A percentile compares a stretch with the other conserved stretches of the same genome.
These are phyloP conservation scores for Keiferia lycopersicella DNA, from an alignment of 2,888 invertebrate species.

Conservation along the genomic window DNA sequence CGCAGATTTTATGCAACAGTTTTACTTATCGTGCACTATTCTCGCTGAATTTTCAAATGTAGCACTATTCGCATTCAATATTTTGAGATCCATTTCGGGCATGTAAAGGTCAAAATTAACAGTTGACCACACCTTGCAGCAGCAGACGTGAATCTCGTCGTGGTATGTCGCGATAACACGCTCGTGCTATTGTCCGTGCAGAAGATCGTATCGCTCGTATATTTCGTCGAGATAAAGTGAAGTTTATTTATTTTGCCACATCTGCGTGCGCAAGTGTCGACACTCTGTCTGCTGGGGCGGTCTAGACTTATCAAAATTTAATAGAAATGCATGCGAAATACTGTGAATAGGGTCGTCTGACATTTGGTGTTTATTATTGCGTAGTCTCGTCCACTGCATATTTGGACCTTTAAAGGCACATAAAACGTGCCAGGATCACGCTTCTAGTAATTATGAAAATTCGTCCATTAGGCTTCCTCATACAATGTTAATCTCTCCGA, in stretches of 20 bases:
- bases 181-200: too few relatives aligned
- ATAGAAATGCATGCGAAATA: too few relatives aligned
- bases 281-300: too few relatives aligned
- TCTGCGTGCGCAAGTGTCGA: too few relatives aligned
- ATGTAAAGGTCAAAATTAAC: not conserved
- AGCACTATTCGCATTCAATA: slow-evolving; percentile 9
- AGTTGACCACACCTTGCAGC: not conserved
- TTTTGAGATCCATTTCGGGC: not conserved
- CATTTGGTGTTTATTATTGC: too few relatives aligned
- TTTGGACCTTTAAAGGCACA: not conserved
- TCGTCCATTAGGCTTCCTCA: slow-evolving; percentile 21
- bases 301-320: too few relatives aligned
- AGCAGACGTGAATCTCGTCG: too few relatives aligned
- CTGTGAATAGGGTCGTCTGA: too few relatives aligned
- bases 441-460: slow-evolving; percentile 26
- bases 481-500: slow-evolving; percentile 23
- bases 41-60: slow-evolving; percentile 7
- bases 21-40: not conserved
- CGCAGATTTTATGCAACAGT: slow-evolving; percentile 9
- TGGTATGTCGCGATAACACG: not conserved
- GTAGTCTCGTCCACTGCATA: too few relatives aligned
- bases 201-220: slow-evolving; percentile 1
- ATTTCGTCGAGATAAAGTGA: too few relatives aligned
- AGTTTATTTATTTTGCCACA: too few relatives aligned
- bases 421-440: not conserved